Base-by-base conservation (phyloP, 2,888 invertebrate species). In the Drosophila mimica region DNA sequence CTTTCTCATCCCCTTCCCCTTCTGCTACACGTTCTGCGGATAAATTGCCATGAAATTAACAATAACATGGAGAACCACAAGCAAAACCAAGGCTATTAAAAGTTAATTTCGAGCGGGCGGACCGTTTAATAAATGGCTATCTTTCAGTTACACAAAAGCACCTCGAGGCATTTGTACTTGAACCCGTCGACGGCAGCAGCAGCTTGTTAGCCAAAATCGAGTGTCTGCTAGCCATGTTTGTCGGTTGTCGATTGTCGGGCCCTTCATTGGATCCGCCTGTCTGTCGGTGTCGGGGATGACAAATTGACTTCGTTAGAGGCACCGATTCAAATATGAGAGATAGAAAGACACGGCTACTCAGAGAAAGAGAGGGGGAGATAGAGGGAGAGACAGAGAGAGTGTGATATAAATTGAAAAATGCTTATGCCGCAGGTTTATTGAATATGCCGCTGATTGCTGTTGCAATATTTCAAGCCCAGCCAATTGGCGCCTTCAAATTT, bases 21-120 rank as follows among this genome's bases (percentile, higher is more conserved):
- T n/a, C 20, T 40, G 13, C 15, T 8, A 25, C 28, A 17, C 2
- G 38, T 28, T n/a, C 28, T 38, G 20, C 51, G 70, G 56, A 83
- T 82, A 74, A 88, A 87, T 88, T 53, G 77, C 81, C 87, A 76
- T 81, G 81, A 87, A 87, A 87, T 87, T 87, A 88, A 84, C 79
- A 65, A 57, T 33, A 75, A 73, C 52, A 61, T 56, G 46, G 61
- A 62, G 46, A 64, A 57, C 48, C 40, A 30, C 64, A 68, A 33
- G n/a, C 56, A 49, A 20, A 34, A 13, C 33, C 34, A 59, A 54
- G 48, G 59, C 65, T 69, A 74, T 77, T 70, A 76, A 75, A 83
- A 83, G 80, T 70, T 86, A 82, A 86, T 86, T 86, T 83, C 65
- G 54, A 69, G 69, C 63, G 79, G 71, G 81, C 81, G 70, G 56